These are phyloP conservation scores for Melitaea cinxia DNA, from an alignment of 1,140 invertebrate genomes.

Conservation along the genomic window DNA sequence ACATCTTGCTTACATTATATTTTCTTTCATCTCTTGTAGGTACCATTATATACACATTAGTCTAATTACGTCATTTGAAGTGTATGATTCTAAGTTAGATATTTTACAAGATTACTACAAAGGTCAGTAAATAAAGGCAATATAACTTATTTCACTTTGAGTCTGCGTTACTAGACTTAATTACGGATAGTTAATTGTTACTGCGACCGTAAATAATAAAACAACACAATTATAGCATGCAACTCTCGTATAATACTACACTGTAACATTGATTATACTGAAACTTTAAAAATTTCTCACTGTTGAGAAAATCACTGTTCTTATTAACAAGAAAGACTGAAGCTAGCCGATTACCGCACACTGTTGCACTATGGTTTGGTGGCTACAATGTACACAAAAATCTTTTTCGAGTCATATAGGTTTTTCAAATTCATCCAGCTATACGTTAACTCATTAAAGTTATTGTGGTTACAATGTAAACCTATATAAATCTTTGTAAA, in stretches of 20 bases:
- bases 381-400: no score
- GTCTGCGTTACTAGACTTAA: not conserved
- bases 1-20: not conserved
- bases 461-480: conserved; percentile 4
- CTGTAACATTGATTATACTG: no score
- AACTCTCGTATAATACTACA: no score
- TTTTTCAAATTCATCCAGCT: not conserved
- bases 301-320: no score
- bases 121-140: not conserved
- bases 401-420: no score
- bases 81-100: not conserved
- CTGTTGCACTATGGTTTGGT: no score
- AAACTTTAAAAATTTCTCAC: no score
- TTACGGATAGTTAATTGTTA: conserved; percentile 7
- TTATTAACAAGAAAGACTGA: no score
- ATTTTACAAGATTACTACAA: no score
- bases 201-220: no score
- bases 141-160: conserved; percentile 16
- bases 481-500: conserved; percentile 14
- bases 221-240: no score
- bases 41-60: not conserved
- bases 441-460: not conserved
- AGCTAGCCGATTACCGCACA: no score
- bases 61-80: not conserved
- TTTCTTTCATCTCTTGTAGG: not conserved